A percentile compares a stretch with the other conserved stretches of the same genome.
These are phyloP conservation scores for Cladopsammia gracilis DNA, from an alignment of 64 coral and sea anemone genomes.

Conservation along the genomic window DNA sequence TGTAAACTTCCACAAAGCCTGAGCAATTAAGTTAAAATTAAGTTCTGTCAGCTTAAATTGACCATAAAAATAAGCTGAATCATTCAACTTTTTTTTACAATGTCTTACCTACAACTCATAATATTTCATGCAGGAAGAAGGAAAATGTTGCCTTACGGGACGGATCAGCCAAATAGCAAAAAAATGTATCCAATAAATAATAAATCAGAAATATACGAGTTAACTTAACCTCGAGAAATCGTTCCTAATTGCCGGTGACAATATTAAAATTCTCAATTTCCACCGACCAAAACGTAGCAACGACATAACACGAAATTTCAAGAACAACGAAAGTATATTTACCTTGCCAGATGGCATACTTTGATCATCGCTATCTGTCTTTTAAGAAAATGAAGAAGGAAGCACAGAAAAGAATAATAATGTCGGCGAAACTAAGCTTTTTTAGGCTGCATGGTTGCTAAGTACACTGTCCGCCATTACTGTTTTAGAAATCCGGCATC, in stretches of 20 bases:
- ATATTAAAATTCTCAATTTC: not conserved
- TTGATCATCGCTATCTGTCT: not conserved
- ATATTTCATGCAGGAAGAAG: no score
- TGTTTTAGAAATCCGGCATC: conserved; percentile 18
- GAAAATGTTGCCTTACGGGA: no score
- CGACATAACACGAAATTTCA: not conserved
- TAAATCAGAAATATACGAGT: no score
- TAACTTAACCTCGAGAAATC: no score
- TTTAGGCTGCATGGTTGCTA: conserved; percentile 41
- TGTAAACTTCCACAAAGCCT: no score
- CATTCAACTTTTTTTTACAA: no score
- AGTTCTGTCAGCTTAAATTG: no score
- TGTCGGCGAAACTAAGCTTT: not conserved
- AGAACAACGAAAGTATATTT: not conserved
- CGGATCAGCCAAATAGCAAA: no score
- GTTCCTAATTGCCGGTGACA: not conserved
- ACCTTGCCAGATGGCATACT: conserved; percentile 83
- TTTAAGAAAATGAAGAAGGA: not conserved
- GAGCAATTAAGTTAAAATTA: no score
- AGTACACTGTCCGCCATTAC: conserved; percentile 76
- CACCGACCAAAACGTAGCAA: not conserved
- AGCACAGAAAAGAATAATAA: not conserved
- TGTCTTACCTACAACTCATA: no score
- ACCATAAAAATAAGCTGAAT: no score
- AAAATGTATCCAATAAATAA: no score